Evolutionary conservation across 2,888 invertebrate genomes (phyloP).

Genomic region (Sarcophaga carnaria): DNA sequence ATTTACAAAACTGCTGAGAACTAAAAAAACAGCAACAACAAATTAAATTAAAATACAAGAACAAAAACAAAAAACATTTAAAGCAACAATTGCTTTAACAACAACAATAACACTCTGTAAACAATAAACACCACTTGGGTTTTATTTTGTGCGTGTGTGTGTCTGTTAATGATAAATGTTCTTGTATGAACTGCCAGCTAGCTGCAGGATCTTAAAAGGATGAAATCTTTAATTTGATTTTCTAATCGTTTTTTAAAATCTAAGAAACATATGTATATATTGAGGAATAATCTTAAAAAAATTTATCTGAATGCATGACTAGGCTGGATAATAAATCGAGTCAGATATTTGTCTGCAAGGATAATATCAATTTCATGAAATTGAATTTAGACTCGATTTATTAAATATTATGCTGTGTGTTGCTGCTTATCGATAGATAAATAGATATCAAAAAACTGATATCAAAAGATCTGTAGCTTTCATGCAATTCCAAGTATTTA

Average conservation of each 20-base stretch:
- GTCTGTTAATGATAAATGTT: slow-evolving; percentile 64
- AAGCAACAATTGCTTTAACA: neutral
- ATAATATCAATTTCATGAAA: too few relatives aligned
- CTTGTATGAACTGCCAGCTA: neutral
- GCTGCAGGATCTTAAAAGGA: slow-evolving; percentile 32
- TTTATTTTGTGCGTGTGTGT: slow-evolving; percentile 14
- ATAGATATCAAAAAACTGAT: too few relatives aligned
- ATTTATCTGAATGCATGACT: too few relatives aligned
- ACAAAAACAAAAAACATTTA: slow-evolving; percentile 21
- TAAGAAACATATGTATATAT: too few relatives aligned
- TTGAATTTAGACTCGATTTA: too few relatives aligned
- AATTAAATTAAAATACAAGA: neutral
- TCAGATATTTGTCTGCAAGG: too few relatives aligned
- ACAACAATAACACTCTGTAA: slow-evolving; percentile 20
- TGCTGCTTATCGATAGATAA: too few relatives aligned
- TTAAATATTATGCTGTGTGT: too few relatives aligned
- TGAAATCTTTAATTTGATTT: neutral
- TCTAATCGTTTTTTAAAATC: neutral
- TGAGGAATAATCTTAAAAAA: too few relatives aligned
- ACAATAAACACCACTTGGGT: slow-evolving; percentile 59
- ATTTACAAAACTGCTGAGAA: slow-evolving; percentile 41
- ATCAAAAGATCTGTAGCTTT: too few relatives aligned
- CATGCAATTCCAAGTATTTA: too few relatives aligned
- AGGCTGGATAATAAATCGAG: too few relatives aligned
- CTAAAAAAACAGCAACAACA: neutral